phyloP scores from a whole-genome alignment of 2,113 vertebrate species.

The Lasiurus borealis region DNA sequence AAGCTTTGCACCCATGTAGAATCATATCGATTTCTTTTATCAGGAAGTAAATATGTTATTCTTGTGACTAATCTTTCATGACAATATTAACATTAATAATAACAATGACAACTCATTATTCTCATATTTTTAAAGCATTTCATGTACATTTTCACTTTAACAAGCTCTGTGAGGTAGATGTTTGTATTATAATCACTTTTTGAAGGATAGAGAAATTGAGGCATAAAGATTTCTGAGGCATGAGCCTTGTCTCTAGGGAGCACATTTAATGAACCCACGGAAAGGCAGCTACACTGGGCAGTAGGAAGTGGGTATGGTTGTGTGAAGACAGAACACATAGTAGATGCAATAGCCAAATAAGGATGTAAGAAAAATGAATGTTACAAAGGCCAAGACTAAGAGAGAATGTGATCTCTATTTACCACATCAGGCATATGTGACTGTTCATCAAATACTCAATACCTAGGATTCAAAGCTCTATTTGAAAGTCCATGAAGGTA shows the following conservation, averaged over 20 bases:
- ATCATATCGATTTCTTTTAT: not conserved
- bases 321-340: not conserved
- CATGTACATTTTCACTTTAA: not conserved
- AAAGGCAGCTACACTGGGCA: not conserved
- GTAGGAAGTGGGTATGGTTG: not conserved
- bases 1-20: not conserved
- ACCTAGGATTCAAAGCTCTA: not conserved
- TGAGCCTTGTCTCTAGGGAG: not conserved
- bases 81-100: not conserved
- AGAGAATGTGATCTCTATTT: not conserved
- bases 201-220: slow-evolving; percentile 15
- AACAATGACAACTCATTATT: not conserved
- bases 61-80: slow-evolving; percentile 21
- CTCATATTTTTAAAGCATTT: not conserved
- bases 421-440: not conserved
- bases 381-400: not conserved
- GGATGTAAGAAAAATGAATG: not conserved
- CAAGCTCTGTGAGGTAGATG: not conserved
- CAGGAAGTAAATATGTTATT: not conserved
- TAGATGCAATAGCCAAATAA: not conserved
- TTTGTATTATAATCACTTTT: not conserved
- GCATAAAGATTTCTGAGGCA: not conserved
- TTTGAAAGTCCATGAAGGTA: not conserved
- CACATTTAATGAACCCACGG: not conserved
- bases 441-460: not conserved